Evolutionary conservation across 2,888 invertebrate genomes (phyloP).

Genomic region (Hydroisotoma schaefferi): DNA sequence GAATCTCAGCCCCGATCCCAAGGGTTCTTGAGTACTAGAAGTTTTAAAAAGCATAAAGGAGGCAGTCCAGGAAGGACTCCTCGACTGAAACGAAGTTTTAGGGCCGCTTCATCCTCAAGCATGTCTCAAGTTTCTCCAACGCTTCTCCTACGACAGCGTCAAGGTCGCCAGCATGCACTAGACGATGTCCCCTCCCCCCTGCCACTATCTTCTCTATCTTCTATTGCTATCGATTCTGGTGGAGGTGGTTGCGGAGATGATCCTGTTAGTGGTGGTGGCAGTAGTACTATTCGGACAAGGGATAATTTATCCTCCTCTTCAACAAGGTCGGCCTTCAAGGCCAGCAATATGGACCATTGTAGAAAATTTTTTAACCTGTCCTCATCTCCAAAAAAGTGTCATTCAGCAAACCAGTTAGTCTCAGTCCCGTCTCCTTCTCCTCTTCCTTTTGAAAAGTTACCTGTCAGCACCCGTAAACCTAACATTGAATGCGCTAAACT

Average conservation of each 20-base stretch:
- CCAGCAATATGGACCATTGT: too few species aligned
- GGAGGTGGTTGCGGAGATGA: conserved; percentile 17
- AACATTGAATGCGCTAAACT: too few species aligned
- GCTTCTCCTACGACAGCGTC: conserved; percentile 12
- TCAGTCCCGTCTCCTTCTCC: too few species aligned
- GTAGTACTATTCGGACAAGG: conserved; percentile 1
- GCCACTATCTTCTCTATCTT: not conserved
- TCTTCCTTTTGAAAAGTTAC: too few species aligned
- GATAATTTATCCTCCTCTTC: too few species aligned
- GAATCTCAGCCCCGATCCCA: not conserved
- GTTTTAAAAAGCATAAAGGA: conserved; percentile 35
- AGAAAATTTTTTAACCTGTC: too few species aligned
- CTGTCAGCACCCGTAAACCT: too few species aligned
- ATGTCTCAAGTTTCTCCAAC: conserved; percentile 9
- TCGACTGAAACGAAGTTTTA: conserved; percentile 43
- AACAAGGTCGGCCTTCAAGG: too few species aligned
- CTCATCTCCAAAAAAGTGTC: too few species aligned
- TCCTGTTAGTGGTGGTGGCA: conserved; percentile 14
- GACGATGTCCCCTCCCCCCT: conserved; percentile 21
- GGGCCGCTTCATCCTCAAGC: conserved; percentile 29
- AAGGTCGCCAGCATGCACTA: not conserved
- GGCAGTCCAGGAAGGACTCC: conserved; percentile 37
- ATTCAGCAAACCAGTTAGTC: too few species aligned
- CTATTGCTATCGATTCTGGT: conserved; percentile 8
- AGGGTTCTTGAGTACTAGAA: conserved; percentile 29